Percentiles rank a stretch among this genome's conserved stretches.
These are phyloP conservation scores for Trichonephila clavipes DNA, from an alignment of 1,140 invertebrate species.

Conservation along the genomic window DNA sequence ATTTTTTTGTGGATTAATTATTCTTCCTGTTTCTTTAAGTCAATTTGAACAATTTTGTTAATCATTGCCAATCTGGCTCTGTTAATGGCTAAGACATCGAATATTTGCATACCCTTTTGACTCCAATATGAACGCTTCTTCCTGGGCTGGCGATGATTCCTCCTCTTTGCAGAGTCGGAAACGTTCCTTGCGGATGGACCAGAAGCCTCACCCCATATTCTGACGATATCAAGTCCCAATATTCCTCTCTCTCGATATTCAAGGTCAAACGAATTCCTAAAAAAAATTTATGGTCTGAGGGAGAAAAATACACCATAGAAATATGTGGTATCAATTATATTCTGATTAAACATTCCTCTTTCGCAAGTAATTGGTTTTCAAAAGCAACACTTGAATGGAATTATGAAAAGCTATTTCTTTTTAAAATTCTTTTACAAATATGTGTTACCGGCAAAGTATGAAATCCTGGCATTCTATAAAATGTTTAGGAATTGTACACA, in stretches of 20 bases:
- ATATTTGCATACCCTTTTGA: conserved; percentile 72
- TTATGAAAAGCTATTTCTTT: too few species aligned
- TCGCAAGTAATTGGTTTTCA: background rate
- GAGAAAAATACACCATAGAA: too few species aligned
- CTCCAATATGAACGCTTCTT: conserved; percentile 74
- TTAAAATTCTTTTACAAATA: too few species aligned
- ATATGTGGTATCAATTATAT: too few species aligned
- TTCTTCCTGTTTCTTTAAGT: too few species aligned
- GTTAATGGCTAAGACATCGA: background rate
- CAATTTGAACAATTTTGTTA: too few species aligned
- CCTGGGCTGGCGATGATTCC: conserved; percentile 76
- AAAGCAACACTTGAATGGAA: background rate
- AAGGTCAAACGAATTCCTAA: conserved; percentile 77
- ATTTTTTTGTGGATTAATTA: too few species aligned
- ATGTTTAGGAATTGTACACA: too few species aligned
- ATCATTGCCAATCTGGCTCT: too few species aligned
- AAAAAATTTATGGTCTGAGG: background rate
- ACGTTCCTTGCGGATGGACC: conserved; percentile 76
- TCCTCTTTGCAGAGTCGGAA: conserved; percentile 75
- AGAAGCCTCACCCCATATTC: conserved; percentile 77
- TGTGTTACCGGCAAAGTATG: too few species aligned
- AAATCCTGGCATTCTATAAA: too few species aligned
- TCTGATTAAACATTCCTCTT: background rate
- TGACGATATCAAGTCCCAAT: conserved; percentile 76
- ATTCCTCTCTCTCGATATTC: conserved; percentile 77